Evolutionary conservation across 2,113 vertebrate genomes (phyloP), one percentile per base, ranked within the genome.

Genomic region (Galemys pyrenaicus): DNA sequence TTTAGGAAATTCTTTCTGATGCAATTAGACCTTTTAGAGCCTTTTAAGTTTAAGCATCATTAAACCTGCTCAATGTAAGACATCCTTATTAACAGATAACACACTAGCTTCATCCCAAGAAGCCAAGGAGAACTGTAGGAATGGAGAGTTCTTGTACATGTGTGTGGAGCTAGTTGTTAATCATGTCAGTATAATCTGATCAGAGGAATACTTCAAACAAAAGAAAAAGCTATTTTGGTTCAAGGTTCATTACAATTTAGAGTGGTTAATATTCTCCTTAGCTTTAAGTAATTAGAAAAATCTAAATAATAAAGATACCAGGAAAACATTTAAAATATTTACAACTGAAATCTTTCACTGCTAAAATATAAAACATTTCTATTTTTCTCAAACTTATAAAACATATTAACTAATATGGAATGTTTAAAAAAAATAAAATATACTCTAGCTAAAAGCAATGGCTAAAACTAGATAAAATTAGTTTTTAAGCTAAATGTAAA

Each of bases 161-260:
- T 67, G 13, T 44, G 35, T 89, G 64, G 37, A 96, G 74, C 74
- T 17, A 44, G 16, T 46, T 94, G 64, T 39, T 32, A 93, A 2
- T 83, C 77, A 79, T 67, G 86, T 65, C 10, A 19, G 46, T 32
- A 39, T 65, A 70, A 88, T 65, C 6, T 41, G 68, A 95, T 92
- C 4, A 30, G 28, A 94, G 51, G 68, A 88, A 58, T 26, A n/a
- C 28, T 91, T 41, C 44, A 89, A 68, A 91, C 60, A 81, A 79
- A 87, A 73, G 67, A 37, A 62, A 16, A 75, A 8, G 49, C 30
- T 9, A 92, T 20, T 94, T 90, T 28, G 56, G 54, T 83, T 85
- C 1, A 32, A 75, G 39, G 60, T 81, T 87, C 65, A 93, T 92
- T 96, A 92, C 81, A 73, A 92, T 75, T 54, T 89, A 82, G 37